Evolutionary conservation across 2,888 invertebrate genomes (phyloP).

Genomic region (Melinopterus prodromus): DNA sequence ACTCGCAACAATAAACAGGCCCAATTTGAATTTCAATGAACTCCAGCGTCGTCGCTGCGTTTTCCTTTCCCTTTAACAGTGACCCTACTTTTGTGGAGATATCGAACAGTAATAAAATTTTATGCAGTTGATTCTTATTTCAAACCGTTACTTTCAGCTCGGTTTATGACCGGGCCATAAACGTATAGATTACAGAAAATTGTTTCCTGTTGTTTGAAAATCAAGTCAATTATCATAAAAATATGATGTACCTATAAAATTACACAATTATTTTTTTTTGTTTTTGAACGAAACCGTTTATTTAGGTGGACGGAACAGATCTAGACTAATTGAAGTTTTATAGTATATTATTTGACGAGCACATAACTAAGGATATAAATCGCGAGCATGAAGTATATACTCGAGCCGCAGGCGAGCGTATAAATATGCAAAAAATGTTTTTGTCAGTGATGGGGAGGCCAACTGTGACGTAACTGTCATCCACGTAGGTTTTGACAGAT

Average conservation of each 20-base stretch:
- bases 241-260: too few species aligned
- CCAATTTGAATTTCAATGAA: background rate
- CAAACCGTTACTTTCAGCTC: background rate
- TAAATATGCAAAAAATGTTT: too few species aligned
- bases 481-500: background rate
- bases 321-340: too few species aligned
- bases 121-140: background rate
- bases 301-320: too few species aligned
- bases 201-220: background rate
- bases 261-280: too few species aligned
- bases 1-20: constrained; percentile 4
- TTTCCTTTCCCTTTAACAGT: background rate
- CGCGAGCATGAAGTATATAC: too few species aligned
- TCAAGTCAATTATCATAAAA: background rate
- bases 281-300: too few species aligned
- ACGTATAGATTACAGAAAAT: background rate
- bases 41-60: background rate
- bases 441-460: too few species aligned
- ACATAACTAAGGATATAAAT: too few species aligned
- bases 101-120: background rate
- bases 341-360: too few species aligned
- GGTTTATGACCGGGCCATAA: background rate
- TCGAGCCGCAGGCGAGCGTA: too few species aligned
- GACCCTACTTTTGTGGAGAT: background rate
- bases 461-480: too few species aligned